Percentiles rank a stretch among this genome's conserved stretches.
Evolutionary conservation across 2,888 invertebrate species (phyloP).

Genomic region (Rotaria sp.): DNA sequence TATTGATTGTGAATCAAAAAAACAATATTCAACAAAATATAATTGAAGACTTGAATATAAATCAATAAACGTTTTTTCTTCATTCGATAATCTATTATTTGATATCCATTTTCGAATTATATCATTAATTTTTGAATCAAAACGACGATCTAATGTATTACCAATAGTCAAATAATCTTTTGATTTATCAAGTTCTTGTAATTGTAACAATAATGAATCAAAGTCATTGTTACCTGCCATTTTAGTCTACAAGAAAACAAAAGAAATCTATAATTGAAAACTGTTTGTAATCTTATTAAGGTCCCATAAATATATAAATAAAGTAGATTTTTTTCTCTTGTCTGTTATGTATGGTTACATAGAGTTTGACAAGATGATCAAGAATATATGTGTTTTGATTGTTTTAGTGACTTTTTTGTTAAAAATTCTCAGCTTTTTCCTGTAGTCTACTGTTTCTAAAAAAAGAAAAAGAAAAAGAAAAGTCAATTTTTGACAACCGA

Average conservation of each 20-base stretch:
- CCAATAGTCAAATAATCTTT: not conserved
- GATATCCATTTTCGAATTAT: not conserved
- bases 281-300: not conserved
- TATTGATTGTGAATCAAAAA: not conserved
- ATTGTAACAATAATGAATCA: not conserved
- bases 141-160: not conserved
- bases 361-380: too few relatives aligned
- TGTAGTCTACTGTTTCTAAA: too few relatives aligned
- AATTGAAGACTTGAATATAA: not conserved
- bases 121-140: not conserved
- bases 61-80: not conserved
- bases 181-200: not conserved
- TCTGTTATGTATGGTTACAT: too few relatives aligned
- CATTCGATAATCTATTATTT: not conserved
- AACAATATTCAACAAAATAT: not conserved
- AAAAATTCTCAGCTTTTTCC: too few relatives aligned
- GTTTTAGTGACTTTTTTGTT: too few relatives aligned
- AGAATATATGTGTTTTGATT: too few relatives aligned
- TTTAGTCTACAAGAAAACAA: not conserved
- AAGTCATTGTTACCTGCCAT: not conserved
- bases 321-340: too few relatives aligned
- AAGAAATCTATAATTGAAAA: not conserved
- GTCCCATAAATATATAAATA: too few relatives aligned
- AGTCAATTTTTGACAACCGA: too few relatives aligned
- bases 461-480: too few relatives aligned